Percentiles rank a stretch among this genome's conserved stretches.
Conservation (phyloP, 2,888 invertebrate species). For the Anticlea derivata region DNA sequence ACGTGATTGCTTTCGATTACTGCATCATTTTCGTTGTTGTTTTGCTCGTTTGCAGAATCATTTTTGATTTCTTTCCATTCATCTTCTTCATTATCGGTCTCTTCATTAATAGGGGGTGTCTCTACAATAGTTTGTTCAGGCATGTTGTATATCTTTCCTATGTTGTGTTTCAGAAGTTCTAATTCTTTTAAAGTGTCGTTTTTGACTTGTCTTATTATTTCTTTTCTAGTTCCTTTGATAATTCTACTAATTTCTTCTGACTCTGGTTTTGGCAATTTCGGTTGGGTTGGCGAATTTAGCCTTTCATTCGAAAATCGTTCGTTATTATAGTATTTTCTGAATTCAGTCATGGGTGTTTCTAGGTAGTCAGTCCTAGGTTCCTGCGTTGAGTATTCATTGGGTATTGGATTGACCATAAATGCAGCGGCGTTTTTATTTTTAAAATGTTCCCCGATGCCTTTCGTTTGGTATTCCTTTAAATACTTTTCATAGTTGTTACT, state of each 20-base stretch:
- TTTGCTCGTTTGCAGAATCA: background rate
- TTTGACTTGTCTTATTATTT: slow-evolving; percentile 31
- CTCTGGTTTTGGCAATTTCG: slow-evolving; percentile 12
- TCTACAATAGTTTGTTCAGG: slow-evolving; percentile 27
- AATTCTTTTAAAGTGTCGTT: slow-evolving; percentile 46
- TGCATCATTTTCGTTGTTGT: background rate
- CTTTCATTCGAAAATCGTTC: slow-evolving; percentile 15
- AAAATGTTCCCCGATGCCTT: slow-evolving; percentile 45
- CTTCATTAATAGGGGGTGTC: slow-evolving; percentile 3
- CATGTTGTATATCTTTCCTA: slow-evolving; percentile 52
- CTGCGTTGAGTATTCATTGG: slow-evolving; percentile 9
- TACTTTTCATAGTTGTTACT: slow-evolving; percentile 54
- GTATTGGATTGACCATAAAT: slow-evolving; percentile 14
- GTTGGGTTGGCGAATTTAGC: background rate
- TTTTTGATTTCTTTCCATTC: slow-evolving; percentile 5
- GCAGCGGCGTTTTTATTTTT: slow-evolving; percentile 43
- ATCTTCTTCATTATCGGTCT: slow-evolving; percentile 1
- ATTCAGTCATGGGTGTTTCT: slow-evolving; percentile 65
- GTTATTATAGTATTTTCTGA: slow-evolving; percentile 64
- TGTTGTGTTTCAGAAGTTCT: slow-evolving; percentile 53
- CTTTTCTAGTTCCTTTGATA: slow-evolving; percentile 20
- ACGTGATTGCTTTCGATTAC: background rate
- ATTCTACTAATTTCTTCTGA: background rate
- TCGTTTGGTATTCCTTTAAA: slow-evolving; percentile 54
- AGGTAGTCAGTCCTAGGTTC: slow-evolving; percentile 44